These are phyloP conservation scores for Rhorus exstirpatorius DNA, from an alignment of 2,888 invertebrate genomes.

Conservation along the genomic window DNA sequence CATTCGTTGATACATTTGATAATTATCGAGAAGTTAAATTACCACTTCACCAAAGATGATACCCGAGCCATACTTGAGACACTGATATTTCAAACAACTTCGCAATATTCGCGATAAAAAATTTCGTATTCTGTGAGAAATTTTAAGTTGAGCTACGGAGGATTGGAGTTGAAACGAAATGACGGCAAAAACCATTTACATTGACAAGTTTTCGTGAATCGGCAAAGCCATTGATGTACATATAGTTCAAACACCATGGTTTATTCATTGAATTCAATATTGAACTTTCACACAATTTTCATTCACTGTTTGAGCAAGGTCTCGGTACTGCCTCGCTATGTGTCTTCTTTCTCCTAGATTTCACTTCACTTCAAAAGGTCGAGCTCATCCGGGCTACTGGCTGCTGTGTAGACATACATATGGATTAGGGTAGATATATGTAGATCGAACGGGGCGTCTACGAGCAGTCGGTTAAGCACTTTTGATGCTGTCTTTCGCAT, in stretches of 20 bases:
- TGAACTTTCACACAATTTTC: slow-evolving; percentile 55
- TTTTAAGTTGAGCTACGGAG: neutral
- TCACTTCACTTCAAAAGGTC: slow-evolving; percentile 27
- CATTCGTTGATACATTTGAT: neutral
- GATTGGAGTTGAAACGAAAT: neutral
- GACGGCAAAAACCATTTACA: neutral
- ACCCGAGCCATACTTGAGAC: neutral
- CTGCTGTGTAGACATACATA: slow-evolving; percentile 40
- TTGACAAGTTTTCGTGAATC: slow-evolving; percentile 11
- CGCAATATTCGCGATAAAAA: neutral
- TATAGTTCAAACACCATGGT: slow-evolving; percentile 19
- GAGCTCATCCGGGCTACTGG: slow-evolving; percentile 12
- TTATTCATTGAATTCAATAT: slow-evolving; percentile 64
- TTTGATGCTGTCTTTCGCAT: slow-evolving; percentile 34
- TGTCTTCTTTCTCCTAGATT: slow-evolving; percentile 38
- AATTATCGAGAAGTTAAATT: neutral
- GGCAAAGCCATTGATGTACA: slow-evolving; percentile 29
- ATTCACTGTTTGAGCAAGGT: slow-evolving; percentile 42
- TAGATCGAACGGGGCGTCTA: slow-evolving; percentile 38
- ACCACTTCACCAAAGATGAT: neutral
- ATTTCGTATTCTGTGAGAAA: neutral
- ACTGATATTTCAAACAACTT: neutral
- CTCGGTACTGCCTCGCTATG: slow-evolving; percentile 28
- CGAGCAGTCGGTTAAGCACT: slow-evolving; percentile 35
- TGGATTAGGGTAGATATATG: slow-evolving; percentile 45